Base-by-base conservation (phyloP, 2,113 vertebrate species). In the Panthera tigris region DNA sequence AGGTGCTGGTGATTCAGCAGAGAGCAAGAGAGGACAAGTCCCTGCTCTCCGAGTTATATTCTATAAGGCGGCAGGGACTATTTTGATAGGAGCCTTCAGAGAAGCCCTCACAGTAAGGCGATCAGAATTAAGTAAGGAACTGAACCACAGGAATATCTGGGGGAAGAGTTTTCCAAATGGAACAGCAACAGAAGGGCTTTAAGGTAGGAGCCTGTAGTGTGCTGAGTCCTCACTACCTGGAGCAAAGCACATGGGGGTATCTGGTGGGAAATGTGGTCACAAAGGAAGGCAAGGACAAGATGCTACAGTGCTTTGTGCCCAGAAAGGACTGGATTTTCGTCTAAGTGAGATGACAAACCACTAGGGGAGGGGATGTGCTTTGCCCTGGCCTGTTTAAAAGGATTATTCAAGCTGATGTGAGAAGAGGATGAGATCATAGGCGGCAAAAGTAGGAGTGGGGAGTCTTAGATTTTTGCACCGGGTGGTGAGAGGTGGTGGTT, bases 131-230 rank as follows among this genome's bases (percentile, higher is more conserved):
- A 50, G 45, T 50, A 27, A 33, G 45, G 45, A 10, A 27, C 13
- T 45, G 39, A 76, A 14, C 39, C 39, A 15, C 19, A 39, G 36
- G 69, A 73, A 13, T 76, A 45, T 29, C 13, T 76, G 39, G 13
- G 52, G 36, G 52, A 14, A 57, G 29, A n/a, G 52, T 29, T 74
- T 84, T 45, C 71, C 33, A 50, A 39, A 76, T 11, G 39, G 41
- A 74, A n/a, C 1, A 31, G 8, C 7, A 10, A 14, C 31, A 23
- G 0, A 5, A 50, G 52, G 27, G 8, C 57, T 29, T 9, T 18
- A n/a, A 5, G 9, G 27, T 41, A n/a, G 71, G n/a, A 33, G 23
- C 25, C 0, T 33, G 57, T 76, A 15, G 71, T 1, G 0, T 18
- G 27, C 18, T 41, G 27, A 86, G 71, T 9, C 65, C 13, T 69